Conservation (phyloP, 2,797 vertebrate species). For the Pseudochirops cupreus region DNA sequence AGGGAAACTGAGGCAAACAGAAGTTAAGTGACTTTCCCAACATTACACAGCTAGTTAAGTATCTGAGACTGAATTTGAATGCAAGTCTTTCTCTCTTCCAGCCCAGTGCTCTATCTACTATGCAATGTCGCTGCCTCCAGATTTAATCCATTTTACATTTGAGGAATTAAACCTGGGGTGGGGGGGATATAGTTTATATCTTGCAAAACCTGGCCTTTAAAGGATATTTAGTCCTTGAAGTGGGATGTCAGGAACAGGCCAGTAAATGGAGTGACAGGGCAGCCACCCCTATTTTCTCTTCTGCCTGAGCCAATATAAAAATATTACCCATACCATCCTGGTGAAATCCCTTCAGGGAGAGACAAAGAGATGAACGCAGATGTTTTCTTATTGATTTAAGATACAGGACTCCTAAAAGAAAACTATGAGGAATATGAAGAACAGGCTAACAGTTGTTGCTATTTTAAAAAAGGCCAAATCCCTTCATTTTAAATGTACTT, state of each 20-base stretch:
- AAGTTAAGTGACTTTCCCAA: background rate
- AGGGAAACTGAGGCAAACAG: background rate
- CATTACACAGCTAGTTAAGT: background rate
- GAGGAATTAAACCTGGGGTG: background rate
- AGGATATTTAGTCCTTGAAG: background rate
- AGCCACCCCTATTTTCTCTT: background rate
- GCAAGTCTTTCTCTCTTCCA: background rate
- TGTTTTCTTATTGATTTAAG: constrained; percentile 57
- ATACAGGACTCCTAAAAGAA: constrained; percentile 29
- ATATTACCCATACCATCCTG: background rate
- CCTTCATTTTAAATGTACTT: constrained; percentile 65
- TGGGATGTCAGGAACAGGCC: background rate
- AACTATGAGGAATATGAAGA: constrained; percentile 5
- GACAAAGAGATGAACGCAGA: constrained; percentile 2
- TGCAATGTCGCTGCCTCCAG: background rate
- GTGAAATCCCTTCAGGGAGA: background rate
- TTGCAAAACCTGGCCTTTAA: background rate
- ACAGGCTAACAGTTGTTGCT: constrained; percentile 19
- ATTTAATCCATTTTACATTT: background rate
- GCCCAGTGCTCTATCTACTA: background rate
- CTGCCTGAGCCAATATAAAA: background rate
- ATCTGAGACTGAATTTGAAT: background rate
- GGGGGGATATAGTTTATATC: background rate
- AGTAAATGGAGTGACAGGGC: background rate
- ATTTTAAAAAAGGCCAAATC: constrained; percentile 61